Evolutionary conservation across 2,888 invertebrate genomes (phyloP), one percentile per base, ranked within the genome.

Genomic region (Amblyjoppa proteus): DNA sequence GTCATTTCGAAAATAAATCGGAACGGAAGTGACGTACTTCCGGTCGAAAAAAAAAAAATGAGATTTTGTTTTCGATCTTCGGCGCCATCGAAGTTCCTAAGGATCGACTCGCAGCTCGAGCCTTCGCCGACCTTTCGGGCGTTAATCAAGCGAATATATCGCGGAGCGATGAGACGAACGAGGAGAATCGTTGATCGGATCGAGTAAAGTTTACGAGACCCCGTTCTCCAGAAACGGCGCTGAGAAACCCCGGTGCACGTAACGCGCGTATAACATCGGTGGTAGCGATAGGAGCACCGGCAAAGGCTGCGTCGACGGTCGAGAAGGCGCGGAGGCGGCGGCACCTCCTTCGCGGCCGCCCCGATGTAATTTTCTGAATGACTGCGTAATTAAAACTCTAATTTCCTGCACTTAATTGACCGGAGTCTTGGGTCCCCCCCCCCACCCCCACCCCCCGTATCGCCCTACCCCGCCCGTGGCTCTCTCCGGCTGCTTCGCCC

Each of bases 381-480:
- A 94, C 94, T 94, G 94, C 94, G 93, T 94, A 94, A 94, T 94
- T 94, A 94, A 94, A 94, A 94, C 93, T 94, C 94, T 94, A 94
- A 94, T 94, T 94, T 94, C 94, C 94, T 94, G 94, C 93, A 92
- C 93, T 94, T 94, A 94, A 94, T 94, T 94, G 94, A 94, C 94
- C 94, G 92, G 92, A 93, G 93, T 93, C 93, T 93, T 92, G 92
- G 90, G 89, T 90, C 91, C 81, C 88, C 70, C 81, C 20, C 20
- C 20, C 20, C 20, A 20, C 20, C 20, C 20, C 20, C 20, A 0
- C 90, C 91, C 81, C 88, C 70, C 81, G 76, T 68, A 68, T 75
- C 71, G 38, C 70, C 51, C 45, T 74, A 88, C 25, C 58, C 87
- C 85, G 28, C 70, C 88, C 88, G 76, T 82, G 51, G 64, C 79